Conservation (phyloP, 2,888 invertebrate species). For the Hylaea fasciaria region DNA sequence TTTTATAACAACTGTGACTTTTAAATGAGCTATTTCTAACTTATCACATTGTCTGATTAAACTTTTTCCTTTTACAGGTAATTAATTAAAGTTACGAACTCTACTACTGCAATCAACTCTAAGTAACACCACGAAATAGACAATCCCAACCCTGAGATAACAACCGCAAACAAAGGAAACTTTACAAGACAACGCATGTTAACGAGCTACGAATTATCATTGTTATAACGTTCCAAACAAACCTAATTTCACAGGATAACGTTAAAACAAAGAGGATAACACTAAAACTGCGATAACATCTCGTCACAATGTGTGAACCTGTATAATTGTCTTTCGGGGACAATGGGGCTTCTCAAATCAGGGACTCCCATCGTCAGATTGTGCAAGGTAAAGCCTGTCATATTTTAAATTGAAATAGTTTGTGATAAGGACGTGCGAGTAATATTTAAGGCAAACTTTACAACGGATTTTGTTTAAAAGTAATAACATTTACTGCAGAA, state of each 20-base stretch:
- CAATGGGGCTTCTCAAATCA: constrained; percentile 11
- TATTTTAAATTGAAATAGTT: constrained; percentile 21
- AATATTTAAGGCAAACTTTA: background rate
- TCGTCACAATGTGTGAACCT: constrained; percentile 36
- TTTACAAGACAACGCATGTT: constrained; percentile 8
- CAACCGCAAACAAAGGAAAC: constrained; percentile 2
- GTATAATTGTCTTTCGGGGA: constrained; percentile 26
- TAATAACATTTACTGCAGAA: no score
- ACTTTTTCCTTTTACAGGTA: constrained; percentile 12
- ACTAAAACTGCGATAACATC: constrained; percentile 28
- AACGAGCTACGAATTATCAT: constrained; percentile 5
- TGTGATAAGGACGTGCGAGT: background rate
- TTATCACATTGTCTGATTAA: background rate
- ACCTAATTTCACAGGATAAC: constrained; percentile 22
- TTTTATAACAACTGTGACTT: no score
- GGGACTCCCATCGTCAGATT: constrained; percentile 18
- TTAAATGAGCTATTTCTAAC: no score
- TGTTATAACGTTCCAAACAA: constrained; percentile 13
- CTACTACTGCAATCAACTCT: background rate
- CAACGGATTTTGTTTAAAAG: background rate
- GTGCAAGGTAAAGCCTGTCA: constrained; percentile 3
- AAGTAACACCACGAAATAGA: constrained; percentile 6
- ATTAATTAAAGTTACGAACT: background rate
- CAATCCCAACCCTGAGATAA: background rate
- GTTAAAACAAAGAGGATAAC: constrained; percentile 35